Conservation (phyloP, 2,888 invertebrate species). For the Agrotis exclamationis region DNA sequence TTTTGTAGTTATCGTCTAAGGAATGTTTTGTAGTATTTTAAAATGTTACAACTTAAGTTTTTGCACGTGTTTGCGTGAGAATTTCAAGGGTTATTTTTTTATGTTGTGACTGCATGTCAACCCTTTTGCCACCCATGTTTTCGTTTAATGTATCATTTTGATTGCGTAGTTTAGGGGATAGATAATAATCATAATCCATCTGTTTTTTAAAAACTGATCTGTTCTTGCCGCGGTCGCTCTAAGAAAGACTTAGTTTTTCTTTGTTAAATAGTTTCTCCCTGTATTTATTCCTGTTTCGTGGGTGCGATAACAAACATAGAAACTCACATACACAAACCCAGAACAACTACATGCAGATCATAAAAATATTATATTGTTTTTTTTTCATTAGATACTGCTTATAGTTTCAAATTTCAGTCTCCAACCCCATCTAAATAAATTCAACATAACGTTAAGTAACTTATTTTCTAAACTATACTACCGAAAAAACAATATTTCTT, state of each 20-base stretch:
- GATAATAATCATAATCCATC: background rate
- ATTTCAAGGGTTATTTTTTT: slow-evolving; percentile 35
- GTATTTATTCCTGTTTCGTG: too few relatives aligned
- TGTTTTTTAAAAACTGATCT: background rate
- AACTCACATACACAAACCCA: too few relatives aligned
- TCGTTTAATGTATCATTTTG: background rate
- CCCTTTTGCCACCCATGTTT: slow-evolving; percentile 49
- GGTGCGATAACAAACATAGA: too few relatives aligned
- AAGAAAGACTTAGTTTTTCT: background rate
- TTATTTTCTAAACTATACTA: background rate
- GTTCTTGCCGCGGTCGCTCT: background rate
- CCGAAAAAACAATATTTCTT: background rate
- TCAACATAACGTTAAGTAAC: background rate
- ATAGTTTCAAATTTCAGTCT: background rate
- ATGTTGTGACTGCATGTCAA: slow-evolving; percentile 33
- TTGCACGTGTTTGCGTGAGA: slow-evolving; percentile 66
- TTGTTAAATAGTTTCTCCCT: too few relatives aligned
- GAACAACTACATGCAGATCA: too few relatives aligned
- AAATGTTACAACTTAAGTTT: slow-evolving; percentile 62
- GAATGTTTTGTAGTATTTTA: slow-evolving; percentile 60
- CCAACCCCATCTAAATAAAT: background rate
- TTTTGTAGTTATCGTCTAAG: slow-evolving; percentile 54
- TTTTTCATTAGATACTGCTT: too few relatives aligned
- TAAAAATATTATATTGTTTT: too few relatives aligned
- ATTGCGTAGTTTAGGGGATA: background rate